Evolutionary conservation across 2,888 invertebrate species (phyloP).

Genomic region (Clusia tigrina): DNA sequence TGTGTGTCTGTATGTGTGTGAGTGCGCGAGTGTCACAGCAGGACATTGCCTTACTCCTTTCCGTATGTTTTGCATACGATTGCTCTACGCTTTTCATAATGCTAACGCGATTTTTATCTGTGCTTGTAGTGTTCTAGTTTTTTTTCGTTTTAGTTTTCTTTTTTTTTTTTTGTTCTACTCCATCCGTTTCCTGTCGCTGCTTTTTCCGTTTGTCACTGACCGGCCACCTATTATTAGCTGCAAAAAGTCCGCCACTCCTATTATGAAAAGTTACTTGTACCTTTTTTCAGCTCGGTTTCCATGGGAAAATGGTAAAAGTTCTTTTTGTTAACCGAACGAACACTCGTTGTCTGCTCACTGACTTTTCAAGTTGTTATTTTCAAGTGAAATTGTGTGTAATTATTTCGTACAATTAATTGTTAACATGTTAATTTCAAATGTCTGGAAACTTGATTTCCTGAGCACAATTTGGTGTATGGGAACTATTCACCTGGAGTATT

Average conservation of each 20-base stretch:
- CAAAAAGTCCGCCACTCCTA: no score
- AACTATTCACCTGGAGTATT: no score
- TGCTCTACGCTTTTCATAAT: neutral
- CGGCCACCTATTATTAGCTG: neutral
- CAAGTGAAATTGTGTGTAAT: neutral
- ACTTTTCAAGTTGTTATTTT: neutral
- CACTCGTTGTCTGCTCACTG: neutral
- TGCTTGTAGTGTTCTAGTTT: constrained; percentile 9
- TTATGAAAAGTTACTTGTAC: no score
- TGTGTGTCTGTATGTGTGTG: neutral
- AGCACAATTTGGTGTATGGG: no score
- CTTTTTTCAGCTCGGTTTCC: neutral
- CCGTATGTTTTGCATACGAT: neutral
- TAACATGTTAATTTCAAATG: no score
- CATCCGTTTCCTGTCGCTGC: neutral
- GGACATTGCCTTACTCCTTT: neutral
- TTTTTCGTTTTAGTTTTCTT: neutral
- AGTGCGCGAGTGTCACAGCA: constrained; percentile 4
- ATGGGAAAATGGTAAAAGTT: neutral
- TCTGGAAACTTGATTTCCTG: no score
- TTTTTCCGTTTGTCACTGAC: no score
- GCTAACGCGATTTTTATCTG: neutral
- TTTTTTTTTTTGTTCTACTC: neutral
- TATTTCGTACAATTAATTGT: no score
- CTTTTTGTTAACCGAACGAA: no score